Conservation (phyloP, 1,140 invertebrate genomes). For the Ruditapes philippinarum region DNA sequence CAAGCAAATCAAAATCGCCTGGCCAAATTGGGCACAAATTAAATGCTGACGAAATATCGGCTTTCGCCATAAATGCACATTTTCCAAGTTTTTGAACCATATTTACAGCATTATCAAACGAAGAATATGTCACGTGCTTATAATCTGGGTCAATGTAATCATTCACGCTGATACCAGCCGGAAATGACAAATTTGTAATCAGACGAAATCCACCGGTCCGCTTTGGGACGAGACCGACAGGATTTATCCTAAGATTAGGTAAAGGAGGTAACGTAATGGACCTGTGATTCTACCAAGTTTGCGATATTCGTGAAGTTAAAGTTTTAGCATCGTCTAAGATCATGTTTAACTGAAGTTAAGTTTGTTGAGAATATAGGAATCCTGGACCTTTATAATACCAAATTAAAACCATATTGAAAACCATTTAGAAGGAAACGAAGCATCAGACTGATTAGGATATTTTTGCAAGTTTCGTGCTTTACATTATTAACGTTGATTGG, state of each 20-base stretch:
- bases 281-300: not conserved
- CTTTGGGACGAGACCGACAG: not conserved
- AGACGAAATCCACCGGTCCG: not conserved
- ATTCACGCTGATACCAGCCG: conserved; percentile 6
- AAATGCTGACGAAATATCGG: conserved; percentile 63
- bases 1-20: not conserved
- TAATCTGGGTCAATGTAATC: conserved; percentile 28
- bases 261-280: not conserved
- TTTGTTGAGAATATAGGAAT: no score
- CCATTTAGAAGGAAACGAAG: no score
- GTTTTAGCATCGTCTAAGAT: no score
- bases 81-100: conserved; percentile 45
- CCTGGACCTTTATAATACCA: no score
- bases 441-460: no score
- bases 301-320: no score
- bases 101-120: conserved; percentile 35
- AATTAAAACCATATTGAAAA: no score
- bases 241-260: not conserved
- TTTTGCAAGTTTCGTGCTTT: no score
- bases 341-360: no score
- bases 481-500: no score
- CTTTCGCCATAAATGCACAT: conserved; percentile 41
- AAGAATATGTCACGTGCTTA: conserved; percentile 38
- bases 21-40: not conserved
- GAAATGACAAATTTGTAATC: conserved; percentile 51